Conservation (phyloP, 1,140 invertebrate genomes). For the Chymomyza costata region DNA sequence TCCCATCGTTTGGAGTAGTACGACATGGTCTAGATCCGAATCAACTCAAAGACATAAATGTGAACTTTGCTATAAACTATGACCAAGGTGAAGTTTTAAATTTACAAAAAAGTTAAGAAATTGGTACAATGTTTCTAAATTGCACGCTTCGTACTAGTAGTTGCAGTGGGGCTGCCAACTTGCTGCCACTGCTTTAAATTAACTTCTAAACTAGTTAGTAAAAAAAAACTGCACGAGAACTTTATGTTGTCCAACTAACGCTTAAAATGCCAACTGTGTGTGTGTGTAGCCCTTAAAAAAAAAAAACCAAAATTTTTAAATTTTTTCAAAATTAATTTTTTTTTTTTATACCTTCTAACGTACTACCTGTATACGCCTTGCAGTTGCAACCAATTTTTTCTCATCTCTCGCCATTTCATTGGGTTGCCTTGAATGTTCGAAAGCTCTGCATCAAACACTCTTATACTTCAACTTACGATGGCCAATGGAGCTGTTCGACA, state of each 20-base stretch:
- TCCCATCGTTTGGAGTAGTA: no score
- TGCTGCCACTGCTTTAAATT: no score
- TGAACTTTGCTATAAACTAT: no score
- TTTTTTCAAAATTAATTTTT: conserved; percentile 5
- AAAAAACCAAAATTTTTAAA: neutral
- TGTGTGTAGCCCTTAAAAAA: conserved; percentile 16
- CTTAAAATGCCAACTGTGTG: conserved; percentile 22
- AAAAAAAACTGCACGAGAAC: no score
- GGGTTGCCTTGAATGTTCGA: conserved; percentile 68
- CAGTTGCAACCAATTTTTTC: conserved; percentile 73
- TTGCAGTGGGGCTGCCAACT: no score
- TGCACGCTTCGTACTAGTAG: no score
- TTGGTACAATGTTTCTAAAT: no score
- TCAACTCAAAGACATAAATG: no score
- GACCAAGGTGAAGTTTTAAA: no score
- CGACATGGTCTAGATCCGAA: no score
- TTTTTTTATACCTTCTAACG: conserved; percentile 1
- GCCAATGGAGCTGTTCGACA: conserved; percentile 87
- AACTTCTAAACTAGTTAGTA: no score
- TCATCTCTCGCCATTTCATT: conserved; percentile 72
- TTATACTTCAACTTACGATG: conserved; percentile 81
- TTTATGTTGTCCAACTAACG: neutral
- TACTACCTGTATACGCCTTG: conserved; percentile 16
- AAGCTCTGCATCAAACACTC: conserved; percentile 78
- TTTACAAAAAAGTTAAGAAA: no score